These are phyloP conservation scores for Sebastes goodei DNA, from an alignment of 2,797 vertebrate genomes.

Conservation along the genomic window DNA sequence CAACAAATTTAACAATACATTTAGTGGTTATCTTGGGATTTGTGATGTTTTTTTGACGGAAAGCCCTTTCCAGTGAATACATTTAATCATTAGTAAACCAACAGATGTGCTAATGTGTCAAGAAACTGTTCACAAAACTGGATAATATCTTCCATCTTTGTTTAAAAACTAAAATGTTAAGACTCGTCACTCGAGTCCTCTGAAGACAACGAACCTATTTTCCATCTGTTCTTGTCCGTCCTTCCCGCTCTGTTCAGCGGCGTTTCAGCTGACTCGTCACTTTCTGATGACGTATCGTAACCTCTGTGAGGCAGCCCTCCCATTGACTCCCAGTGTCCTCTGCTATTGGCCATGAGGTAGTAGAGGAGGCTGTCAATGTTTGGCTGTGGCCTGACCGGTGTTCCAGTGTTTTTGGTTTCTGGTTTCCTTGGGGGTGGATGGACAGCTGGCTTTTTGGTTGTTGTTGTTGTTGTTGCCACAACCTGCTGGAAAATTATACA, in stretches of 20 bases:
- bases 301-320: neutral
- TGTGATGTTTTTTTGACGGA: neutral
- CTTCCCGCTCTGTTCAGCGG: neutral
- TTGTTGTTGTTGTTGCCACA: neutral
- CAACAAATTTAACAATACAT: neutral
- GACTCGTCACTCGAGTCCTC: slow-evolving; percentile 63
- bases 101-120: neutral
- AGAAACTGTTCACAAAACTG: neutral
- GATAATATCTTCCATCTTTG: neutral
- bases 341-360: slow-evolving; percentile 32
- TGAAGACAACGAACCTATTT: neutral
- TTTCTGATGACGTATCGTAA: neutral
- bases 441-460: neutral
- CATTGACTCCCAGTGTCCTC: neutral
- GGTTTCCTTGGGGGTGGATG: slow-evolving; percentile 1
- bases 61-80: neutral
- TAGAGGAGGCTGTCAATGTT: slow-evolving; percentile 19
- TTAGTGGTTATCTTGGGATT: neutral
- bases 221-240: neutral
- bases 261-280: neutral
- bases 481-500: neutral
- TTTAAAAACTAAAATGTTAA: neutral
- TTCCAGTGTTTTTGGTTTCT: neutral
- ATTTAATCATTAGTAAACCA: neutral
- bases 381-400: slow-evolving; percentile 14